Base-by-base conservation (phyloP, 2,888 invertebrate genomes). In the Caenorhabditis sp. region DNA sequence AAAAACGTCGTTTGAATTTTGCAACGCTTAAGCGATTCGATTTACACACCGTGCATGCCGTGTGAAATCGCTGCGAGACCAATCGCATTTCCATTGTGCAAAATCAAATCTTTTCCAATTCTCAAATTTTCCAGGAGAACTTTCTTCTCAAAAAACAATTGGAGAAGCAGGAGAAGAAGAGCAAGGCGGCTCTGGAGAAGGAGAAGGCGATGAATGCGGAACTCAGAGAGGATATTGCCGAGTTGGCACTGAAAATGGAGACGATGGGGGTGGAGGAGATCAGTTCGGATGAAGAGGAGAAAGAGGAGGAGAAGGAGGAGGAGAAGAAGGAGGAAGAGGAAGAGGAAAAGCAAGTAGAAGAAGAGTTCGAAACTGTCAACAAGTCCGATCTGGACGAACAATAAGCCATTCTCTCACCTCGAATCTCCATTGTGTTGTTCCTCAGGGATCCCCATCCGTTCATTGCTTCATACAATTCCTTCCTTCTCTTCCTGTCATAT, bases 281-380 rank as follows among this genome's bases (percentile, higher is more conserved):
- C 20, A n/a, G 35, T 35, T 58, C 35, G 32, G 32, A 61, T n/a
- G 47, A 47, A 37, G 67, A 47, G 1, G 67, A 56, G 6, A 35
- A 51, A 20, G 20, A 44, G 6, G 24, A 32, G 8, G 55, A 32
- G n/a, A 8, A 35, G 20, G 22, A 51, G 15, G 53, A 51, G 15
- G 22, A 51, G 15, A 28, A 35, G 22, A 35, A 51, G 11, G 37
- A 47, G 24, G n/a, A 44, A 40, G 11, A n/a, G 18, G n/a, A 22
- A 62, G 47, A 18, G 15, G 40, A 26, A 8, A 55, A 67, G 18
- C 28, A 40, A 4, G 24, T 44, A 44, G 28, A 20, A 8, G 44
- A 26, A 2, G 37, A 50, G 15, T 70, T 58, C 60, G 69, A 70
- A 22, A n/a, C 50, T 18, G 11, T 68, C 67, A 51, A 55, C 44